Conservation (phyloP, 2,797 vertebrate species). For the Halcyon chelicuti region DNA sequence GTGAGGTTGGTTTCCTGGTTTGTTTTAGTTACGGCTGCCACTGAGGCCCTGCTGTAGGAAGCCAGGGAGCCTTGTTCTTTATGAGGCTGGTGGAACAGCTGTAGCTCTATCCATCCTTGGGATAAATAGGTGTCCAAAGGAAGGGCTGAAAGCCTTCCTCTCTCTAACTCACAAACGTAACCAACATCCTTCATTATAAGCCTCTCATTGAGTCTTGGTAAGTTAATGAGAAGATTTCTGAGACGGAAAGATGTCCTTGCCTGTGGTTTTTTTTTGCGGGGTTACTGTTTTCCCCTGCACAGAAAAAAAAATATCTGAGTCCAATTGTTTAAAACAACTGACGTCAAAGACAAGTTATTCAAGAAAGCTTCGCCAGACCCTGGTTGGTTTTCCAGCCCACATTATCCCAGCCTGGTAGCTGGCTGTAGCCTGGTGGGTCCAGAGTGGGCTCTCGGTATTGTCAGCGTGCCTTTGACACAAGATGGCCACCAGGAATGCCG, state of each 20-base stretch:
- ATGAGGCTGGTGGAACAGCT: constrained; percentile 62
- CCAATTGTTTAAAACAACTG: not conserved
- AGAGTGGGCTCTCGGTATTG: not conserved
- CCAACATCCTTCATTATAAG: constrained; percentile 20
- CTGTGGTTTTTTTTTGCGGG: not conserved
- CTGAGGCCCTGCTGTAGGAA: constrained; percentile 64
- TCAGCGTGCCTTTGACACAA: not conserved
- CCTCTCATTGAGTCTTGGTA: not conserved
- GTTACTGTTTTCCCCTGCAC: not conserved
- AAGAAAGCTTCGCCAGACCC: not conserved
- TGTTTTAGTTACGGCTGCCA: constrained; percentile 40
- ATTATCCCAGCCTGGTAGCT: not conserved
- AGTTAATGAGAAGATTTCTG: not conserved
- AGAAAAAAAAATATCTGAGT: not conserved
- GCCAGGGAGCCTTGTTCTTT: constrained; percentile 62
- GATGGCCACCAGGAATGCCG: constrained; percentile 13
- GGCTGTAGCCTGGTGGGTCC: not conserved
- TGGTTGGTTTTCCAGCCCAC: not conserved
- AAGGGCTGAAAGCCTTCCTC: constrained; percentile 38
- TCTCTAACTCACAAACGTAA: constrained; percentile 10
- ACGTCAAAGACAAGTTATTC: not conserved
- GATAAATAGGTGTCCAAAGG: constrained; percentile 41
- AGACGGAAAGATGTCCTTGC: not conserved
- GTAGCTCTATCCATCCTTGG: constrained; percentile 61
- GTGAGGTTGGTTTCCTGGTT: constrained; percentile 69